Evolutionary conservation across 2,113 vertebrate genomes (phyloP).

Genomic region (Psilopsiagon aymara): DNA sequence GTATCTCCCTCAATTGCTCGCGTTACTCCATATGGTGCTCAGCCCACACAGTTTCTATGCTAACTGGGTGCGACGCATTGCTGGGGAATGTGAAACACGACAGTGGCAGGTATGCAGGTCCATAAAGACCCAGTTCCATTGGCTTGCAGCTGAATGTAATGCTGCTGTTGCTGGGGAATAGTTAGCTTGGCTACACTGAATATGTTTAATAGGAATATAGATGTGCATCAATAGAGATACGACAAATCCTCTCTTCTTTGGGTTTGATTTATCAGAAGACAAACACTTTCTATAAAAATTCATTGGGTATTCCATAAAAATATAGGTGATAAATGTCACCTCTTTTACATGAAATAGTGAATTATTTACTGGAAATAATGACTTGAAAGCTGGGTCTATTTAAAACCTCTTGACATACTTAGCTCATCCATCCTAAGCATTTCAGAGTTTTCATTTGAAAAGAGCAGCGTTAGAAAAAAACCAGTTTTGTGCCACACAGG

Average conservation of each 20-base stretch:
- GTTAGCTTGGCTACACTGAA: neutral
- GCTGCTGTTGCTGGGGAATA: neutral
- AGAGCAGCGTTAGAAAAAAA: neutral
- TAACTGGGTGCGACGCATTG: neutral
- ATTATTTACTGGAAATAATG: neutral
- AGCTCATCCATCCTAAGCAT: neutral
- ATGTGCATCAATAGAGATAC: neutral
- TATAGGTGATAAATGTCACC: neutral
- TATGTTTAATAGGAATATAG: neutral
- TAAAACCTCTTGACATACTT: neutral
- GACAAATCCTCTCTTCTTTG: neutral
- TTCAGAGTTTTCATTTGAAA: neutral
- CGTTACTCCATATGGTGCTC: conserved; percentile 14
- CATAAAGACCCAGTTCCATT: neutral
- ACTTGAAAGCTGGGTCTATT: neutral
- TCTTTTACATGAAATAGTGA: neutral
- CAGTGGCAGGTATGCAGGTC: neutral
- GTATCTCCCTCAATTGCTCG: neutral
- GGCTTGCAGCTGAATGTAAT: neutral
- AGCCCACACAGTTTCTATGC: conserved; percentile 10
- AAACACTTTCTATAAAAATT: neutral
- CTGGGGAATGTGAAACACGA: conserved; percentile 32
- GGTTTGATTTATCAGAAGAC: neutral
- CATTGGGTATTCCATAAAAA: neutral
- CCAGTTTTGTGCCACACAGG: neutral